Conservation (phyloP, 2,888 invertebrate genomes). For the Hirtodrosophila duncani region DNA sequence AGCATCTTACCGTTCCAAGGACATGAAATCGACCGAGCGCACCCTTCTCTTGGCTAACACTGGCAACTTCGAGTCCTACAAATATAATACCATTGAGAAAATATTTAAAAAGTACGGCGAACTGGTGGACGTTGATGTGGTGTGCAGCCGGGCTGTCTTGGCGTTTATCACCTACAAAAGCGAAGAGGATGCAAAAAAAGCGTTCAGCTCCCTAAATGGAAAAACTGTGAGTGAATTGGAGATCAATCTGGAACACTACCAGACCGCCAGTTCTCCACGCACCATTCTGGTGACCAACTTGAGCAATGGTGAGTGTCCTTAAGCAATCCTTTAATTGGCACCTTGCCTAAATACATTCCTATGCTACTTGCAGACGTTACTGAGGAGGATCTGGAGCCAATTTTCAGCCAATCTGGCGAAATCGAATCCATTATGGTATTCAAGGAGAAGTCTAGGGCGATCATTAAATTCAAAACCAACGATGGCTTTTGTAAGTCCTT, state of each 20-base stretch:
- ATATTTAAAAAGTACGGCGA: conserved; percentile 64
- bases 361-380: conserved; percentile 25
- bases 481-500: conserved; percentile 72
- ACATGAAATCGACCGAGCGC: conserved; percentile 20
- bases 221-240: conserved; percentile 46
- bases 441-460: conserved; percentile 35
- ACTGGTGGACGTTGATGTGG: conserved; percentile 42
- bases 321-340: not conserved
- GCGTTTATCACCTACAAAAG: conserved; percentile 59
- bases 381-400: conserved; percentile 39
- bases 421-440: conserved; percentile 37
- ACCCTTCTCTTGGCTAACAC: conserved; percentile 54
- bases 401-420: conserved; percentile 53
- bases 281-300: conserved; percentile 41
- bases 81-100: conserved; percentile 28
- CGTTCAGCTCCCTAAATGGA: conserved; percentile 46
- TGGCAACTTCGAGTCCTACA: conserved; percentile 34
- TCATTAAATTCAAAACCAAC: conserved; percentile 50
- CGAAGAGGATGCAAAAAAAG: conserved; percentile 41
- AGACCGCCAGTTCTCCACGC: conserved; percentile 9
- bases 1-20: not conserved
- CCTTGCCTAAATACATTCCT: not conserved
- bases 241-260: conserved; percentile 45
- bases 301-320: conserved; percentile 21
- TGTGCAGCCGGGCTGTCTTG: conserved; percentile 50